These are phyloP conservation scores for Noctuana brunneofusca DNA, from an alignment of 2,888 invertebrate species.

Conservation along the genomic window DNA sequence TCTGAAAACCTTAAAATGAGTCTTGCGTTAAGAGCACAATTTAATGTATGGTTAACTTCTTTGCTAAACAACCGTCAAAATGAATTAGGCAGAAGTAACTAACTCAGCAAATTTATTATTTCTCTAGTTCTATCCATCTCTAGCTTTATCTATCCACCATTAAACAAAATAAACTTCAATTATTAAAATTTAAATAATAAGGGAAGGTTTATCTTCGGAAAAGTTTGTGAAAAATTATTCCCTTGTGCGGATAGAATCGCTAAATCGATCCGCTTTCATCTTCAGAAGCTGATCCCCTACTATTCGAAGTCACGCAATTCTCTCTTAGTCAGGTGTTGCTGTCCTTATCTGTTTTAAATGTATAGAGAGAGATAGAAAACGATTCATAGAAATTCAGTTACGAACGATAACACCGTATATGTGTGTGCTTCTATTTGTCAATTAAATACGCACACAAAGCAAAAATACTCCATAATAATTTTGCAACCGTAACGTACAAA, in stretches of 20 bases:
- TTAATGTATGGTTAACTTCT: too few relatives aligned
- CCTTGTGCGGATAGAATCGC: conserved; percentile 42
- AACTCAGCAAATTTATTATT: too few relatives aligned
- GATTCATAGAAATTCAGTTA: conserved; percentile 11
- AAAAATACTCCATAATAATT: conserved; percentile 7
- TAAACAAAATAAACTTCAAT: too few relatives aligned
- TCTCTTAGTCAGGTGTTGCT: conserved; percentile 36
- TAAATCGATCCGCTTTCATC: conserved; percentile 67
- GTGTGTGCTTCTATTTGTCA: conserved; percentile 56
- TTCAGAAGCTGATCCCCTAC: conserved; percentile 50
- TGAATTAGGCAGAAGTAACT: too few relatives aligned
- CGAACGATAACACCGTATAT: conserved; percentile 28
- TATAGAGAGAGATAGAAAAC: conserved; percentile 14
- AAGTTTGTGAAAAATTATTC: conserved; percentile 43
- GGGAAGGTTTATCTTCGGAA: conserved; percentile 33
- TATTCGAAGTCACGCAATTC: conserved; percentile 46
- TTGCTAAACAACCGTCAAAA: too few relatives aligned
- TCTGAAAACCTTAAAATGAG: too few relatives aligned
- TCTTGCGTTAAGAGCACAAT: too few relatives aligned
- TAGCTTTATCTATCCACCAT: too few relatives aligned
- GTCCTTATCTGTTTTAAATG: conserved; percentile 7
- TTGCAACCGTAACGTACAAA: conserved; percentile 21
- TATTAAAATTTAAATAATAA: too few relatives aligned
- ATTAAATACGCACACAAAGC: conserved; percentile 64
- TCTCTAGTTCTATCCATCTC: too few relatives aligned